Percentiles rank a stretch among this genome's conserved stretches.
These are phyloP conservation scores for Drosophila eohydei DNA, from an alignment of 2,888 invertebrate species.

Conservation along the genomic window DNA sequence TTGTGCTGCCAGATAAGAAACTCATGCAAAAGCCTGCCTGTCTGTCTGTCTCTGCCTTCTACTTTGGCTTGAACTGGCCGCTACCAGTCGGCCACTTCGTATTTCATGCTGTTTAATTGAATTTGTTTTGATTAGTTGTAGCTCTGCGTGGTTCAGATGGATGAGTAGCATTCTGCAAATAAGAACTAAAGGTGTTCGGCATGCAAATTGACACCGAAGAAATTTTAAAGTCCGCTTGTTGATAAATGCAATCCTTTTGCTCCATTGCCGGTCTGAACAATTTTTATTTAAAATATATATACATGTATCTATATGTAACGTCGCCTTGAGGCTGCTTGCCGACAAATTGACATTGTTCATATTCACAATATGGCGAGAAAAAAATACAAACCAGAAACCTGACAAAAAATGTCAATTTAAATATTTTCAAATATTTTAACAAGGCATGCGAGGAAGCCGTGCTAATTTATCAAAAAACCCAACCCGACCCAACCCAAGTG, in stretches of 20 bases:
- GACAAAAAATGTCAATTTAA: slow-evolving; percentile 81
- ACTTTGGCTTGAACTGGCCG: slow-evolving; percentile 16
- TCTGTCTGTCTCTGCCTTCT: slow-evolving; percentile 7
- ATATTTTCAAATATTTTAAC: slow-evolving; percentile 81
- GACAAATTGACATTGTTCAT: slow-evolving; percentile 74
- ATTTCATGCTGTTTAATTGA: slow-evolving; percentile 77
- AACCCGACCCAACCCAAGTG: slow-evolving; percentile 40
- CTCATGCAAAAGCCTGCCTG: slow-evolving; percentile 23
- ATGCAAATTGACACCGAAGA: slow-evolving; percentile 45
- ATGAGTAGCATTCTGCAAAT: slow-evolving; percentile 56
- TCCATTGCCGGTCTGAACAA: slow-evolving; percentile 5
- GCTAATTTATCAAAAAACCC: slow-evolving; percentile 52
- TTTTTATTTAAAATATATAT: background rate
- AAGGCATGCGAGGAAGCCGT: slow-evolving; percentile 48
- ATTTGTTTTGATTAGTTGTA: slow-evolving; percentile 81
- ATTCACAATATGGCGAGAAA: slow-evolving; percentile 52
- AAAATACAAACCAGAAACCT: slow-evolving; percentile 30
- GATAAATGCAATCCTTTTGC: slow-evolving; percentile 13
- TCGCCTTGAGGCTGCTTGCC: slow-evolving; percentile 54
- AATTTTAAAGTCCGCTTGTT: slow-evolving; percentile 59
- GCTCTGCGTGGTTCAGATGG: slow-evolving; percentile 22
- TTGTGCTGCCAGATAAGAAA: slow-evolving; percentile 84
- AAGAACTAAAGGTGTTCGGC: slow-evolving; percentile 61
- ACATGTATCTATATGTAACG: slow-evolving; percentile 8
- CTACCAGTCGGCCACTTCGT: slow-evolving; percentile 30